Conservation (phyloP, 2,113 vertebrate species). For the Salvelinus alpinus region DNA sequence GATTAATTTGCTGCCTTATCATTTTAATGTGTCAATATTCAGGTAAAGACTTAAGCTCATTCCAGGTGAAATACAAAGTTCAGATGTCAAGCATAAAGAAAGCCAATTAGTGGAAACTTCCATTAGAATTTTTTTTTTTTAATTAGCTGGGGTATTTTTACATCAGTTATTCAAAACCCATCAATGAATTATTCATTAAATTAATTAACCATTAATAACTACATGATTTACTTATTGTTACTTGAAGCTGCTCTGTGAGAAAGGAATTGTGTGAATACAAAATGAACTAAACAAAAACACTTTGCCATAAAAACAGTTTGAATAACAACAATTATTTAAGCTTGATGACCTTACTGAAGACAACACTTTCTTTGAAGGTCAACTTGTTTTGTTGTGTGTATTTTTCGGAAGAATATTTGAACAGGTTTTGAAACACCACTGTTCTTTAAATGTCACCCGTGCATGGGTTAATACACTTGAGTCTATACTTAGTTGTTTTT, state of each 20-base stretch:
- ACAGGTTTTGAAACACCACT: background rate
- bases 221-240: constrained; percentile 31
- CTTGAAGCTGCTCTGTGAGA: constrained; percentile 20
- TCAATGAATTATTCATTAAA: constrained; percentile 57
- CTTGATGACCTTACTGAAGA: background rate
- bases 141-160: constrained; percentile 1
- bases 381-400: background rate
- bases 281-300: constrained; percentile 1
- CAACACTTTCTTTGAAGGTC: background rate
- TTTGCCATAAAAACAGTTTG: constrained; percentile 11
- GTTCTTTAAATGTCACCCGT: background rate
- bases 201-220: constrained; percentile 30
- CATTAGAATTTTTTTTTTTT: constrained; percentile 5
- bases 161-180: constrained; percentile 30
- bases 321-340: constrained; percentile 12
- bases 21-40: background rate
- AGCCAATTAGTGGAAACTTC: constrained; percentile 3
- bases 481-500: background rate
- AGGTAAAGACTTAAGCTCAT: background rate
- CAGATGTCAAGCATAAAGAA: background rate
- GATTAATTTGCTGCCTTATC: background rate
- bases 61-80: background rate
- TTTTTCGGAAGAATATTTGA: background rate
- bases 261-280: background rate
- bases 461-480: background rate